phyloP scores from a whole-genome alignment of 2,797 vertebrate genomes.

The Phrynocephalus guinanensis region DNA sequence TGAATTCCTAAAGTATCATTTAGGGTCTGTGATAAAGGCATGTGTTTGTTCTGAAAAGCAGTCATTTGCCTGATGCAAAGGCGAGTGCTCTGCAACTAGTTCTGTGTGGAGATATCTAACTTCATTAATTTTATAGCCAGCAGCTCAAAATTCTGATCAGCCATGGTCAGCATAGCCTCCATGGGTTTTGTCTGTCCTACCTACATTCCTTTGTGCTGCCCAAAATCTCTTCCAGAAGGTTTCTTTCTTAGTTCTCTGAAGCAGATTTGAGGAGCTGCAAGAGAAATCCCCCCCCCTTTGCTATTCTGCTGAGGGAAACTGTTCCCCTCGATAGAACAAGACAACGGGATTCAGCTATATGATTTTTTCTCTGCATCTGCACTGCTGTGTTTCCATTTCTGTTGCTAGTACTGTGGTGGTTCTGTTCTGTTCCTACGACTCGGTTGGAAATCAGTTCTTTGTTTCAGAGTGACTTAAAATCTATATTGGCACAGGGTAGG shows the following conservation, averaged over 20 bases:
- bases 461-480: background rate
- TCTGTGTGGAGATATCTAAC: too few relatives aligned
- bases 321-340: background rate
- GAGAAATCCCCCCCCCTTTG: background rate
- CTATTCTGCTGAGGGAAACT: background rate
- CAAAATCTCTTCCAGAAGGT: background rate
- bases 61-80: too few relatives aligned
- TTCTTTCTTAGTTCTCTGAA: background rate
- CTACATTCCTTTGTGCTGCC: background rate
- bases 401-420: background rate
- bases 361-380: background rate
- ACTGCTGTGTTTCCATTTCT: constrained; percentile 5
- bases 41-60: too few relatives aligned
- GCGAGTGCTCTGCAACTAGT: too few relatives aligned
- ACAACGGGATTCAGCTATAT: background rate
- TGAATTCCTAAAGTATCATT: too few relatives aligned
- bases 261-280: background rate
- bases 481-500: background rate
- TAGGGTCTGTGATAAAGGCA: too few relatives aligned
- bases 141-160: background rate
- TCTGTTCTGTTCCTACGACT: background rate
- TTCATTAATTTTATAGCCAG: too few relatives aligned
- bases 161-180: background rate
- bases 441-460: background rate
- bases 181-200: background rate